Evolutionary conservation across 2,888 invertebrate genomes (phyloP).

Genomic region (Cyaniris semiargus): DNA sequence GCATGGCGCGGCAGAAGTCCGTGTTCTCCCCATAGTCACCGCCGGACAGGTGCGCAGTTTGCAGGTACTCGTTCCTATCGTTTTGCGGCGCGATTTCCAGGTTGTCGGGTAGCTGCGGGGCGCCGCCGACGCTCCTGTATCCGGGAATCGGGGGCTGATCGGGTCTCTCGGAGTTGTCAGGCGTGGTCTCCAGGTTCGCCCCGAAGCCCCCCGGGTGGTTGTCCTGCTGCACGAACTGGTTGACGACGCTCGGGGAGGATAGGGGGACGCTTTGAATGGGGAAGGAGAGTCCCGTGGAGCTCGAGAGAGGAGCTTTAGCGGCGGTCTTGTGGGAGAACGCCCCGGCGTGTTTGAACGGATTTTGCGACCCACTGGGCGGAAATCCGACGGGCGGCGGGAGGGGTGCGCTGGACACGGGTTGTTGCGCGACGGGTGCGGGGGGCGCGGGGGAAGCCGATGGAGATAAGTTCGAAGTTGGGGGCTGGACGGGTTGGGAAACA

Average conservation of each 20-base stretch:
- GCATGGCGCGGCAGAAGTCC: conserved; percentile 74
- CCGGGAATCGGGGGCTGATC: conserved; percentile 67
- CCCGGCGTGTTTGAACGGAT: conserved; percentile 72
- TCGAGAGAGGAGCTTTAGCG: conserved; percentile 47
- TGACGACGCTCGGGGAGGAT: conserved; percentile 61
- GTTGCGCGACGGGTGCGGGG: conserved; percentile 32
- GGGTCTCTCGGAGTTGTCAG: conserved; percentile 85
- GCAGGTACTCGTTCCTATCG: conserved; percentile 88
- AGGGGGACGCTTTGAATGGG: conserved; percentile 58
- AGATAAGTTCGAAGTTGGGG: conserved; percentile 21
- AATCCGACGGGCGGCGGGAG: conserved; percentile 42
- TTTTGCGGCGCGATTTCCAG: conserved; percentile 83
- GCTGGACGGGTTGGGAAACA: conserved; percentile 29
- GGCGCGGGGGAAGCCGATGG: conserved; percentile 34
- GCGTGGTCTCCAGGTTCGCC: conserved; percentile 83
- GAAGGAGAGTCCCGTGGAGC: conserved; percentile 50
- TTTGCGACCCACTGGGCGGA: conserved; percentile 49
- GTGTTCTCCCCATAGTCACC: conserved; percentile 72
- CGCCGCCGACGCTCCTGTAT: conserved; percentile 52
- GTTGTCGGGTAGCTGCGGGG: conserved; percentile 73
- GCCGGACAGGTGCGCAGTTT: conserved; percentile 87
- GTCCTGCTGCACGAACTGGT: conserved; percentile 60
- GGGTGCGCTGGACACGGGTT: conserved; percentile 28
- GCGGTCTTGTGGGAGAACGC: conserved; percentile 73
- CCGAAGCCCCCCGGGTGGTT: conserved; percentile 66